Base-by-base conservation (phyloP, 2,888 invertebrate genomes). In the Oxytorus armatus region DNA sequence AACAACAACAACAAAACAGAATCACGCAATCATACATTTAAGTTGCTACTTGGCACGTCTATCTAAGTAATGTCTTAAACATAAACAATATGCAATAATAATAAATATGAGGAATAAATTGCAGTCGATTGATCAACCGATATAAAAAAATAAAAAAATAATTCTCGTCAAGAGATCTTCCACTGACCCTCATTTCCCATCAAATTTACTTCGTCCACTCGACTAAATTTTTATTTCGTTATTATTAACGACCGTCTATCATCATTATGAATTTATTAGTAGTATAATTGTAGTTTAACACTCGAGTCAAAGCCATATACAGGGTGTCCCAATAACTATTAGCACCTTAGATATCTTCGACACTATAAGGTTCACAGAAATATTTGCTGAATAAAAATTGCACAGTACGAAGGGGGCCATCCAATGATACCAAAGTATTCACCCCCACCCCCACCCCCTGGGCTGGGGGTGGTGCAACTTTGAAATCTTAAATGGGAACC, bases 11-110 rank as follows among this genome's bases (percentile, higher is more conserved):
- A 76, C 68, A 78, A 74, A 72, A 90, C 89, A 89, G 89, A 91
- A 91, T 90, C 91, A 92, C 92, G 92, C 91, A 92, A 91, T 92
- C 91, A 91, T 92, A 91, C 88, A 89, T 91, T 91, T 92, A 92
- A 91, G 91, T 92, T 91, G 91, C 92, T 92, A 91, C 89, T 91
- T 91, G 90, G 92, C 91, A 92, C 91, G 88, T 91, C 91, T 91
- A 91, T 88, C 90, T 91, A 90, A 91, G 90, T 91, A 90, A 91
- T 92, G 91, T 91, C 90, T 90, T 90, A 82, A 91, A 91, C 91
- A 89, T 91, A 90, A 91, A 91, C 90, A 91, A 89, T 91, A 92
- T 91, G 91, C 91, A 92, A 91, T 92, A 92, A 91, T 89, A 90
- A 89, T 91, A 91, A 91, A 91, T 89, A 90, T 90, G 88, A 89